These are phyloP conservation scores for Cerastoderma edule DNA, from an alignment of 2,888 invertebrate genomes.

Conservation along the genomic window DNA sequence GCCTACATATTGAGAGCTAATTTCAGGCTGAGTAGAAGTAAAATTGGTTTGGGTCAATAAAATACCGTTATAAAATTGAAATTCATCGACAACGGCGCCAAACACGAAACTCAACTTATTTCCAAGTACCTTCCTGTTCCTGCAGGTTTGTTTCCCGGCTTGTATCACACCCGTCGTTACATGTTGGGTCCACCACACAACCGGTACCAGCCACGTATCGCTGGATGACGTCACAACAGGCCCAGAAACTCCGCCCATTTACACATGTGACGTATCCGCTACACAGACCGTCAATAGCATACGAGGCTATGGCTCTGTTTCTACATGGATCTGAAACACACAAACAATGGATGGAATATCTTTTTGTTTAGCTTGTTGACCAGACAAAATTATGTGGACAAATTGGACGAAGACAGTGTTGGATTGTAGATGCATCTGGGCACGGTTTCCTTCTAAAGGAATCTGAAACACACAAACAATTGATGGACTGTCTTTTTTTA, in stretches of 20 bases:
- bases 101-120: not conserved
- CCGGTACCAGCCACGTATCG: constrained; percentile 52
- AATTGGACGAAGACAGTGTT: no score
- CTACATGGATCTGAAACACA: constrained; percentile 57
- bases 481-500: no score
- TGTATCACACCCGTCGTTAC: constrained; percentile 54
- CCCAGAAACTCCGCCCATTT: constrained; percentile 48
- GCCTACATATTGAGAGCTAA: not conserved
- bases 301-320: constrained; percentile 38
- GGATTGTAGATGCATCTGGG: no score
- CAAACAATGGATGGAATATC: no score
- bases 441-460: no score
- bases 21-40: no score
- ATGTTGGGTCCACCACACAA: constrained; percentile 53
- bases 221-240: constrained; percentile 56
- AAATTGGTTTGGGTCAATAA: not conserved
- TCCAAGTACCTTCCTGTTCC: constrained; percentile 33
- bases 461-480: no score
- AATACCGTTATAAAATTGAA: not conserved
- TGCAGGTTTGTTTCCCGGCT: constrained; percentile 46
- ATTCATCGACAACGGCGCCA: not conserved
- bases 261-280: constrained; percentile 59
- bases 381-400: no score
- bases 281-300: constrained; percentile 54
- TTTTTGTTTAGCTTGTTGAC: no score